phyloP scores from a whole-genome alignment of 2,113 vertebrate genomes.

The Salminus brasiliensis region DNA sequence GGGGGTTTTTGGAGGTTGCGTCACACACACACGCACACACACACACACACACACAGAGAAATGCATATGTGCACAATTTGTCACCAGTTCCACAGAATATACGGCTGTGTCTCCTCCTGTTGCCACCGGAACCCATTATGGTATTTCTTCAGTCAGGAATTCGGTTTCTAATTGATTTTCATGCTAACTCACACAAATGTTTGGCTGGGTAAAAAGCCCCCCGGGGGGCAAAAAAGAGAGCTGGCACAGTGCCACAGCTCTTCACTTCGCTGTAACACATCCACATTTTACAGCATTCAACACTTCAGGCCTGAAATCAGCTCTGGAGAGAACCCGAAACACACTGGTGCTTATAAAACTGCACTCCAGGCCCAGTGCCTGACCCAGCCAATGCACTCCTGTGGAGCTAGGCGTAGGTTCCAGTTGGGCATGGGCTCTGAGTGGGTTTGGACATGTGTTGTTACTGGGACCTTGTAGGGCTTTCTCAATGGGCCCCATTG shows the following conservation, averaged over 20 bases:
- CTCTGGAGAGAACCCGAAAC: not conserved
- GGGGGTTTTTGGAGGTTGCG: slow-evolving; percentile 5
- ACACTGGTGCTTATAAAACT: no score
- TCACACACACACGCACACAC: slow-evolving; percentile 4
- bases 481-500: no score
- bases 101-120: not conserved
- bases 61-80: not conserved
- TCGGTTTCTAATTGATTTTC: slow-evolving; percentile 2
- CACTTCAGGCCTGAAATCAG: not conserved
- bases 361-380: no score
- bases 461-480: no score
- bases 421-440: no score
- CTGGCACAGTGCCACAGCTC: not conserved
- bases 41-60: slow-evolving; percentile 1
- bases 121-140: not conserved
- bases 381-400: no score
- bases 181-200: not conserved
- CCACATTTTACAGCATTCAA: not conserved
- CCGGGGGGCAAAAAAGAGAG: not conserved
- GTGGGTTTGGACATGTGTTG: no score
- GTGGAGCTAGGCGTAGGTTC: no score
- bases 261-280: not conserved
- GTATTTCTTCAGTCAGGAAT: not conserved
- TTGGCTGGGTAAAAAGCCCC: not conserved
- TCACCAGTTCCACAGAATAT: slow-evolving; percentile 11